Percentiles rank a stretch among this genome's conserved stretches.
phyloP scores from a whole-genome alignment of 2,113 vertebrate species.

The Neomonachus schauinslandi region DNA sequence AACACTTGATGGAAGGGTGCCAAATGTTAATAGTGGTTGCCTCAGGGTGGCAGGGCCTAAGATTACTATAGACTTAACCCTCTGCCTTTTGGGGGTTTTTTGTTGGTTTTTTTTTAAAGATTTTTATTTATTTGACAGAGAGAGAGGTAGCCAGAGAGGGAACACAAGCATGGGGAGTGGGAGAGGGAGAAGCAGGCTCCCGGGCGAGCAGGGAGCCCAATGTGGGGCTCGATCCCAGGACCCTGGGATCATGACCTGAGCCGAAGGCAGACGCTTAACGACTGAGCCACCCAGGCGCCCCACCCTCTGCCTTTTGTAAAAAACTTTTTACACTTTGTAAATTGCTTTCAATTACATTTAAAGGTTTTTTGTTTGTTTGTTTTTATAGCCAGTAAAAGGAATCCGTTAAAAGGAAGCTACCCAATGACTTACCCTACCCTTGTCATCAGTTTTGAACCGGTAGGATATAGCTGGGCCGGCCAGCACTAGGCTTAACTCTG shows the following conservation, averaged over 20 bases:
- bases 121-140: no score
- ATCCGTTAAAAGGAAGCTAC: not conserved
- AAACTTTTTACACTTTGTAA: conserved; percentile 1
- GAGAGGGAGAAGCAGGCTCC: no score
- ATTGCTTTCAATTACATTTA: not conserved
- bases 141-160: no score
- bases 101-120: no score
- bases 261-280: no score
- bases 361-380: not conserved
- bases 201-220: no score
- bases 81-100: not conserved
- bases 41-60: not conserved
- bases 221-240: no score
- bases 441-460: not conserved
- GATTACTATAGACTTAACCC: not conserved
- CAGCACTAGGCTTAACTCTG: not conserved
- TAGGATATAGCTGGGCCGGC: not conserved
- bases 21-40: conserved; percentile 28
- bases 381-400: not conserved
- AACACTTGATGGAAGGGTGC: not conserved
- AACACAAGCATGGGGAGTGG: no score
- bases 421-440: not conserved
- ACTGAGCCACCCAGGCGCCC: no score
- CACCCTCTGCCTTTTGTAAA: not conserved
- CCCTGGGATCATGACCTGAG: no score